phyloP scores from a whole-genome alignment of 1,140 invertebrate species.

The Teleogryllus occipitalis region DNA sequence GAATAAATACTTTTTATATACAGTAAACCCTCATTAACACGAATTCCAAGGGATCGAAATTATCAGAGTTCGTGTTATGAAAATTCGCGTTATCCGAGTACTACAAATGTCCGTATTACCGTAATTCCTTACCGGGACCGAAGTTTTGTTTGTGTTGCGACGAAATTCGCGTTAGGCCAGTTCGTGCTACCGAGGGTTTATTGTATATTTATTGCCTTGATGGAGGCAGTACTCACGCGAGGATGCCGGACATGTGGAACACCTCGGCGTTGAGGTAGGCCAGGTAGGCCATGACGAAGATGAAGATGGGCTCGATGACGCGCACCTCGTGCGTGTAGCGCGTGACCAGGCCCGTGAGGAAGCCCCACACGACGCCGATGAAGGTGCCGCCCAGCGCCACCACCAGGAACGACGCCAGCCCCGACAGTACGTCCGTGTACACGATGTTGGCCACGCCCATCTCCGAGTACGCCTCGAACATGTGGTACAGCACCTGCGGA shows the following conservation, averaged over 20 bases:
- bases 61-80: too few relatives aligned
- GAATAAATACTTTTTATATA: too few relatives aligned
- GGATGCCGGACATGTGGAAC: slow-evolving; percentile 95
- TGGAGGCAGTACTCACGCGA: slow-evolving; percentile 67
- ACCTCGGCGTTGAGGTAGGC: slow-evolving; percentile 95
- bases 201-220: too few relatives aligned
- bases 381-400: slow-evolving; percentile 84
- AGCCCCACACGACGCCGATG: slow-evolving; percentile 92
- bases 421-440: slow-evolving; percentile 72
- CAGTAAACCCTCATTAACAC: too few relatives aligned
- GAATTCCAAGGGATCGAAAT: too few relatives aligned
- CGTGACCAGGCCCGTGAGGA: slow-evolving; percentile 90
- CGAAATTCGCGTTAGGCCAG: too few relatives aligned
- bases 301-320: slow-evolving; percentile 96
- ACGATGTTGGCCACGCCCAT: slow-evolving; percentile 71
- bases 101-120: too few relatives aligned
- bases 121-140: too few relatives aligned
- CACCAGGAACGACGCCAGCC: slow-evolving; percentile 86
- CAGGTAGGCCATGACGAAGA: slow-evolving; percentile 98
- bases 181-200: too few relatives aligned
- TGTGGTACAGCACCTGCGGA: slow-evolving; percentile 77
- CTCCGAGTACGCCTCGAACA: slow-evolving; percentile 86
- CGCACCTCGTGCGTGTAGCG: slow-evolving; percentile 91
- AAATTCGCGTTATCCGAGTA: too few relatives aligned
- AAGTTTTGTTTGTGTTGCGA: too few relatives aligned